These are phyloP conservation scores for Epiblema foenella DNA, from an alignment of 2,888 invertebrate species.

Conservation along the genomic window DNA sequence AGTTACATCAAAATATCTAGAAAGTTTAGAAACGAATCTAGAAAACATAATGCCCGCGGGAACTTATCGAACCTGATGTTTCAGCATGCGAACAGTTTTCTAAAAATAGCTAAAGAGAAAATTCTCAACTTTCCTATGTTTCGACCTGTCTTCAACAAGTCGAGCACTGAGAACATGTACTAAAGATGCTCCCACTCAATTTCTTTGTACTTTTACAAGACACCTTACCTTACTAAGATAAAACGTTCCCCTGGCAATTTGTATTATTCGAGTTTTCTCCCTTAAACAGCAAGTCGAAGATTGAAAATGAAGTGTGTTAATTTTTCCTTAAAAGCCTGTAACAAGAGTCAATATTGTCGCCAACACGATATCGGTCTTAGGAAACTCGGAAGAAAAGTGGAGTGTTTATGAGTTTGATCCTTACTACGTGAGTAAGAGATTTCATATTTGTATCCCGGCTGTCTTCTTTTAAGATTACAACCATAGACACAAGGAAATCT, in stretches of 20 bases:
- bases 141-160: constrained; percentile 1
- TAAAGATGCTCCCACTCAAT: constrained; percentile 1
- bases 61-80: constrained; percentile 3
- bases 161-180: neutral
- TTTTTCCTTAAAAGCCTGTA: constrained; percentile 44
- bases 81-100: neutral
- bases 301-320: constrained; percentile 37
- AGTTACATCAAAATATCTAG: neutral
- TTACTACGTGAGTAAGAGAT: constrained; percentile 5
- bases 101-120: constrained; percentile 10
- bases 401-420: constrained; percentile 15
- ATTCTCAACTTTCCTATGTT: neutral
- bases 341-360: constrained; percentile 42
- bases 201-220: constrained; percentile 17
- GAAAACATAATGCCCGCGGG: constrained; percentile 7
- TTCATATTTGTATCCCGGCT: neutral
- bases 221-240: constrained; percentile 8
- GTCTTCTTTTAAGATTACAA: neutral
- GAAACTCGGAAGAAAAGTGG: neutral
- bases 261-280: constrained; percentile 14
- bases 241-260: constrained; percentile 16
- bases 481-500: neutral
- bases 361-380: constrained; percentile 19
- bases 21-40: neutral
- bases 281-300: constrained; percentile 10